Evolutionary conservation across 2,113 vertebrate species (phyloP).

Genomic region (Cisticola juncidis): DNA sequence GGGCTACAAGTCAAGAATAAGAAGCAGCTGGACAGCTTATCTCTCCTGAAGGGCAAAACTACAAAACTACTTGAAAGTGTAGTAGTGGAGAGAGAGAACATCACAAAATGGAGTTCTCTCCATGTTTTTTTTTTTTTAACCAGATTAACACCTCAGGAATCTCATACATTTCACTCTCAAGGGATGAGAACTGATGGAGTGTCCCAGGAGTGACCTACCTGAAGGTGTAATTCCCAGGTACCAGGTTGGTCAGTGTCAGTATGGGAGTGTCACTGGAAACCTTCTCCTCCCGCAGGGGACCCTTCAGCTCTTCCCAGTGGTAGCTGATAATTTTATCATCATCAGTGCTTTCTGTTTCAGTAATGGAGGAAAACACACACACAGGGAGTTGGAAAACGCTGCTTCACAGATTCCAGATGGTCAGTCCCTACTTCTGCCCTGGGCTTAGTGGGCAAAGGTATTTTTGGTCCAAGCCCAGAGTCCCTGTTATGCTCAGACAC

Average conservation of each 20-base stretch:
- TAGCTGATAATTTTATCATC: conserved; percentile 92
- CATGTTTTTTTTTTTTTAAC: background rate
- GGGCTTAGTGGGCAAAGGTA: background rate
- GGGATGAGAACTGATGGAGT: background rate
- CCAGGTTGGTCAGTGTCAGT: conserved; percentile 88
- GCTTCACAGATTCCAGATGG: background rate
- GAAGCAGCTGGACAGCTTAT: background rate
- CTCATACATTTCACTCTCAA: background rate
- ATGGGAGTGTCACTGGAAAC: conserved; percentile 86
- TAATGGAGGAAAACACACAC: background rate
- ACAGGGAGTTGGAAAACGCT: background rate
- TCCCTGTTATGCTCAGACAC: background rate
- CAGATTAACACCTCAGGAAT: background rate
- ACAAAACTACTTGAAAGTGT: background rate
- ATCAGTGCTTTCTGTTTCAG: conserved; percentile 88
- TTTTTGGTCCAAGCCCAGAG: background rate
- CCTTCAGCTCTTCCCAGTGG: conserved; percentile 96
- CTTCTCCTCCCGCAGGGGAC: conserved; percentile 92
- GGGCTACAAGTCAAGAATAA: background rate
- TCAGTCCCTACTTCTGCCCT: background rate
- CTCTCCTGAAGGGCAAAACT: background rate
- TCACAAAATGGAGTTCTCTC: background rate
- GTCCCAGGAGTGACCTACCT: conserved; percentile 73
- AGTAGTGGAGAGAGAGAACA: background rate
- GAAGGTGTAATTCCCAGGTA: conserved; percentile 97